Base-by-base conservation (phyloP, 2,888 invertebrate species). In the Nymphalis c-album region DNA sequence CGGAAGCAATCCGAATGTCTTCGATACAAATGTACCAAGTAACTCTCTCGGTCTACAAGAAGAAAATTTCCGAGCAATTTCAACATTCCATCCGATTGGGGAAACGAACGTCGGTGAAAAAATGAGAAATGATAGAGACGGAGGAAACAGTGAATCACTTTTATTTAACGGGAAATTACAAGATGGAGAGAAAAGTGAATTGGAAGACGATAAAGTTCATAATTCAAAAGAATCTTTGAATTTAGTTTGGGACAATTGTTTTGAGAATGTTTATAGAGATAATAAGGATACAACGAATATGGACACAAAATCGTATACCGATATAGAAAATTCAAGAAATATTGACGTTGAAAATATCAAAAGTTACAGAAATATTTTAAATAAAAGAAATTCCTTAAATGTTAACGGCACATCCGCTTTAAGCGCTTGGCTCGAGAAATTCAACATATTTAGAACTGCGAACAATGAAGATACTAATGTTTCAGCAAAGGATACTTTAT, bases 1-100 rank as follows among this genome's bases (percentile, higher is more conserved):
- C 90, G 92, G 92, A 92, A 88, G 86, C 82, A 89, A 90, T 90
- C 85, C 86, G 75, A 88, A 88, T 83, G 81, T 76, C 79, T 80
- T 81, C 79, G 80, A 75, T 74, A 80, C 77, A 70, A 75, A 72
- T 74, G 74, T 72, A 69, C 75, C 77, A 70, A 77, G 75, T 71
- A 78, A 75, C 70, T 73, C 75, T 70, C 68, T 73, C 72, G 76
- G 80, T 71, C 78, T 73, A 77, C 79, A 76, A 76, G 80, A 80
- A 79, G 81, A 84, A 80, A 84, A 90, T 88, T 87, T 85, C 85
- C 87, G 82, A 81, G 82, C 85, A 89, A 90, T 87, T 82, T 84
- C 81, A 72, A 79, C 85, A 79, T 80, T 83, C 88, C 82, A 83
- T 83, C 75, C 78, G 75, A 71, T 76, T 73, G 77, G 77, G 78